Evolutionary conservation across 1,140 invertebrate species (phyloP), one percentile per base, ranked within the genome.

Genomic region (Pogonognathellus flavescens): DNA sequence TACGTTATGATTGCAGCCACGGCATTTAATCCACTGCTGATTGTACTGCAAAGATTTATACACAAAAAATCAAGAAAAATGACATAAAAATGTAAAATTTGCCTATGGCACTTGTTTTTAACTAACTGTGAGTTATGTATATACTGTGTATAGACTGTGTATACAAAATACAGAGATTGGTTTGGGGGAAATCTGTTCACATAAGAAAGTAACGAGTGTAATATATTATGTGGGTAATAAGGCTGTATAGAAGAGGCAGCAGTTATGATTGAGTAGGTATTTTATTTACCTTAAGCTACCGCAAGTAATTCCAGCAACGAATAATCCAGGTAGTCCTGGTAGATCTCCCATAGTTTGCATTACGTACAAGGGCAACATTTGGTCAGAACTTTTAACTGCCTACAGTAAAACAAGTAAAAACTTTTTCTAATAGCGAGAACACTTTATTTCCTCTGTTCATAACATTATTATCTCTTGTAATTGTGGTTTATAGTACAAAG

Each of bases 401-500:
- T 87, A 22, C 16, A 80, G 22, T 14, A 49, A 66, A n/a, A 53
- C 76, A 31, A 41, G 25, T 14, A 14, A 14, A 41, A 16, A 41
- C n/a, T 16, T 53, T 31, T 59, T 52, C 80, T 2, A 16, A 16
- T 6, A 25, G 93, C 94, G 1, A 55, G 2, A 53, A 14, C 16
- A 14, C 53, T 14, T 55, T 55, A 55, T 55, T 55, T 55, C 2
- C 1, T 10, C 2, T 55, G 11, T 55, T 55, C 53, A 55, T 55
- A 14, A 55, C 53, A 55, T 55, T 55, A 14, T 16, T 10, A 14
- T 5, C 53, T 55, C 53, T 13, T 16, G 11, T 11, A 55, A 55
- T 41, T 41, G 31, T 41, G 31, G 31, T 41, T 41, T 41, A n/a
- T n/a, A n/a, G n/a, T n/a, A 90, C 95, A 97, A 14, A 94, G 92